Evolutionary conservation across 2,888 invertebrate genomes (phyloP).

Genomic region (Hirudinaria manillensis): DNA sequence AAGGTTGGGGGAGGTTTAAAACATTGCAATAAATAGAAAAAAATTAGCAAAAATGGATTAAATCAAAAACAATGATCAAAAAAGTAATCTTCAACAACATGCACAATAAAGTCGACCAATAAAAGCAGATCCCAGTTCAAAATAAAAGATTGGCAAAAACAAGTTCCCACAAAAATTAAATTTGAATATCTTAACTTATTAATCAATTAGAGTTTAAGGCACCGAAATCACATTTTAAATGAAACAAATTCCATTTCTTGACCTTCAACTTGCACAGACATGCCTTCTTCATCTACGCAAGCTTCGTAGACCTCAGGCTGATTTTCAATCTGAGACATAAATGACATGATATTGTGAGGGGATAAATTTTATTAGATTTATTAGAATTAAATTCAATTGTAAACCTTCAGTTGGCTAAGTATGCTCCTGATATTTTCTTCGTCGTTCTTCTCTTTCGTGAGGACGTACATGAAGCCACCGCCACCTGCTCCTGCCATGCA

Average conservation of each 20-base stretch:
- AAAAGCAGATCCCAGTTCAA: too few species aligned
- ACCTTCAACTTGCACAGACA: conserved; percentile 26
- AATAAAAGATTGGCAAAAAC: too few species aligned
- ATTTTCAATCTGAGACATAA: conserved; percentile 20
- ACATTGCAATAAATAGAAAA: too few species aligned
- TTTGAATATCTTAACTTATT: too few species aligned
- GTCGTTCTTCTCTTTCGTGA: conserved; percentile 46
- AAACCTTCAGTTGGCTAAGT: conserved; percentile 27
- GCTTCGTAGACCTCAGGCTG: conserved; percentile 26
- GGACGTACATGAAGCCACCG: conserved; percentile 54
- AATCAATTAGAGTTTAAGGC: conserved; percentile 46
- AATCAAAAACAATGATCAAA: too few species aligned
- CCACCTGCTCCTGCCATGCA: conserved; percentile 55
- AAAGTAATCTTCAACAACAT: too few species aligned
- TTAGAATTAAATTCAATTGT: background rate
- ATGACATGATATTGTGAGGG: background rate
- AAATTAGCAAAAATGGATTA: too few species aligned
- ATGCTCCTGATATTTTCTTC: conserved; percentile 10
- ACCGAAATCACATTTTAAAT: conserved; percentile 51
- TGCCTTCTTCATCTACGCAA: conserved; percentile 27
- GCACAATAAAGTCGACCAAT: too few species aligned
- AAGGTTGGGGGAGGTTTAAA: too few species aligned
- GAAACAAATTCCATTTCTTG: conserved; percentile 17
- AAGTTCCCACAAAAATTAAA: too few species aligned
- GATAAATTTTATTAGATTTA: background rate